These are phyloP conservation scores for Eretmochelys imbricata DNA, from an alignment of 2,113 vertebrate species.

Conservation along the genomic window DNA sequence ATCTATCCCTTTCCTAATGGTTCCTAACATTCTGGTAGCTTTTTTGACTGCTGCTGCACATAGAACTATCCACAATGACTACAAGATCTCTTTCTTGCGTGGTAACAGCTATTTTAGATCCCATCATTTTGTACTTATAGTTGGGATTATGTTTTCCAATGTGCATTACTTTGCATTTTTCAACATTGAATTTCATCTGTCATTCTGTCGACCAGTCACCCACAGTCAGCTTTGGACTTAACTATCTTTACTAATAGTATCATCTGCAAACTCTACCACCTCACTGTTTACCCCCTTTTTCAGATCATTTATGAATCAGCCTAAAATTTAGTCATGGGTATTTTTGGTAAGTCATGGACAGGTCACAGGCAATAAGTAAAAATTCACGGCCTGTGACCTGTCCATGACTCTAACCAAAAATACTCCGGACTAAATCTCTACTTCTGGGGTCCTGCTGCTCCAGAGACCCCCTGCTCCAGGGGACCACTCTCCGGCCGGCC, in stretches of 20 bases:
- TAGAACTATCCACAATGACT: neutral
- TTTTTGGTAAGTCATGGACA: too few relatives aligned
- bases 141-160: neutral
- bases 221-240: neutral
- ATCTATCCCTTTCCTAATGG: neutral
- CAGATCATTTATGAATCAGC: neutral
- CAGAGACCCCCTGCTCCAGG: too few relatives aligned
- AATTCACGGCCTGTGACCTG: too few relatives aligned
- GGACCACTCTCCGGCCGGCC: too few relatives aligned
- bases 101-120: neutral
- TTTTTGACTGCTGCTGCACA: neutral
- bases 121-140: neutral
- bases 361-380: too few relatives aligned
- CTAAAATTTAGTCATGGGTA: too few relatives aligned
- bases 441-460: too few relatives aligned
- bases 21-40: neutral
- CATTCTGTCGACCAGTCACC: neutral
- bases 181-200: neutral
- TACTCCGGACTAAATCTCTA: too few relatives aligned
- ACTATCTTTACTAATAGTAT: neutral
- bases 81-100: neutral
- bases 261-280: neutral
- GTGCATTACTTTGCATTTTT: neutral
- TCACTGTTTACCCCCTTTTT: neutral
- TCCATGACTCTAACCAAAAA: too few relatives aligned